These are phyloP conservation scores for Apistogramma diplotaenia DNA, from an alignment of 2,113 vertebrate species.

Conservation along the genomic window DNA sequence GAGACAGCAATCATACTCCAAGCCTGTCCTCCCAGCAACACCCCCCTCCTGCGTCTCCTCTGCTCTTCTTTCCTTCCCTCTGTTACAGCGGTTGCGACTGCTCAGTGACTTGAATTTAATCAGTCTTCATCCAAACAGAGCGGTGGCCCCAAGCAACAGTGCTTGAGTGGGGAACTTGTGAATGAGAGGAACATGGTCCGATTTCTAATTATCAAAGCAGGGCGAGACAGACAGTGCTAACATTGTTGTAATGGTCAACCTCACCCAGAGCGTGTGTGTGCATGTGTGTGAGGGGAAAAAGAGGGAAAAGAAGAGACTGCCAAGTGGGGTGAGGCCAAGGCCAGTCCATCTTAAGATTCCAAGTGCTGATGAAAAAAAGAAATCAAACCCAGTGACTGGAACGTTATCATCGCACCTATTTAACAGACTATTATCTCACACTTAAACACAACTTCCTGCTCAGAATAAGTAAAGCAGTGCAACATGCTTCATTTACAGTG, in stretches of 20 bases:
- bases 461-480: background rate
- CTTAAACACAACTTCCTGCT: slow-evolving; percentile 10
- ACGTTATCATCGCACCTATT: slow-evolving; percentile 17
- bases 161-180: slow-evolving; percentile 52
- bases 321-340: slow-evolving; percentile 9
- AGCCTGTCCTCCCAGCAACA: slow-evolving; percentile 17
- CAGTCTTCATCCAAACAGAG: slow-evolving; percentile 60
- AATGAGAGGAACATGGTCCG: slow-evolving; percentile 54
- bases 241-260: slow-evolving; percentile 62
- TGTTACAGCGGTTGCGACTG: slow-evolving; percentile 31
- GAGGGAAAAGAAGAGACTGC: background rate
- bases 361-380: slow-evolving; percentile 27
- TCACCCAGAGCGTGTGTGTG: background rate
- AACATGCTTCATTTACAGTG: background rate
- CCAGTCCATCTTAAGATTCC: slow-evolving; percentile 11
- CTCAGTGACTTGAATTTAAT: slow-evolving; percentile 74
- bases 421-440: slow-evolving; percentile 23
- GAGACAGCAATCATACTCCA: slow-evolving; percentile 43
- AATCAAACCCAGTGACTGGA: slow-evolving; percentile 33
- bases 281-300: background rate
- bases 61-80: slow-evolving; percentile 34
- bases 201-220: slow-evolving; percentile 69
- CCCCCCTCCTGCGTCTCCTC: background rate
- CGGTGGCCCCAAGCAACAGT: slow-evolving; percentile 58
- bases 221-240: slow-evolving; percentile 60